Conservation (phyloP, 1,140 invertebrate genomes). For the Rhagoletis zephyria region DNA sequence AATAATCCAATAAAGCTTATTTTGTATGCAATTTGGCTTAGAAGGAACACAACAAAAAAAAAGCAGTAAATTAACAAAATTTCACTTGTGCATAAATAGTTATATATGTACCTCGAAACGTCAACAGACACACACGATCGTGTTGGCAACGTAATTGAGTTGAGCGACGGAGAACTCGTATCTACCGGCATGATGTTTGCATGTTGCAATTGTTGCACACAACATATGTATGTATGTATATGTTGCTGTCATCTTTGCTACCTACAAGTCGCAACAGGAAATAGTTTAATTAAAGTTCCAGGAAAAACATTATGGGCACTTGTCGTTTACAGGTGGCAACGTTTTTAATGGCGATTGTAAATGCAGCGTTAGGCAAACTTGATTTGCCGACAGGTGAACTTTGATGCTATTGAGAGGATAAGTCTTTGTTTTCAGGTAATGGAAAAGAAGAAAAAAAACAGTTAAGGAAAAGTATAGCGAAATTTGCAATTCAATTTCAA, state of each 20-base stretch:
- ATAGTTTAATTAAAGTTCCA: conserved; percentile 58
- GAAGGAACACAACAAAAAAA: conserved; percentile 18
- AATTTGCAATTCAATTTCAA: no score
- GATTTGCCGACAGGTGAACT: background rate
- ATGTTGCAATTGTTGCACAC: conserved; percentile 18
- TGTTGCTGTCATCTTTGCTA: background rate
- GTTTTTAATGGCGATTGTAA: background rate
- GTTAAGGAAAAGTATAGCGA: no score
- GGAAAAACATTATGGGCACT: conserved; percentile 54
- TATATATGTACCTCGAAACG: background rate
- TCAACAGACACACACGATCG: conserved; percentile 6
- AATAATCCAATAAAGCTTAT: conserved; percentile 58
- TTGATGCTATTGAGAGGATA: no score
- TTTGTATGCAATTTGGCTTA: conserved; percentile 54
- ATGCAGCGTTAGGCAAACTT: conserved; percentile 27
- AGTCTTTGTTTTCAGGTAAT: no score
- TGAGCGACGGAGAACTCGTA: conserved; percentile 6
- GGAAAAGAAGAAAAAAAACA: no score
- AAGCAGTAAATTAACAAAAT: conserved; percentile 39
- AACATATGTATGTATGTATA: conserved; percentile 2
- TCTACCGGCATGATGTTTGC: conserved; percentile 2
- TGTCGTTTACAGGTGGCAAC: conserved; percentile 49
- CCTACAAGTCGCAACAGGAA: conserved; percentile 54
- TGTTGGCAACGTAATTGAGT: conserved; percentile 37
- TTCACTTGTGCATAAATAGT: background rate